Percentiles rank a stretch among this genome's conserved stretches.
Evolutionary conservation across 2,113 vertebrate species (phyloP).

Genomic region (Clinocottus analis): DNA sequence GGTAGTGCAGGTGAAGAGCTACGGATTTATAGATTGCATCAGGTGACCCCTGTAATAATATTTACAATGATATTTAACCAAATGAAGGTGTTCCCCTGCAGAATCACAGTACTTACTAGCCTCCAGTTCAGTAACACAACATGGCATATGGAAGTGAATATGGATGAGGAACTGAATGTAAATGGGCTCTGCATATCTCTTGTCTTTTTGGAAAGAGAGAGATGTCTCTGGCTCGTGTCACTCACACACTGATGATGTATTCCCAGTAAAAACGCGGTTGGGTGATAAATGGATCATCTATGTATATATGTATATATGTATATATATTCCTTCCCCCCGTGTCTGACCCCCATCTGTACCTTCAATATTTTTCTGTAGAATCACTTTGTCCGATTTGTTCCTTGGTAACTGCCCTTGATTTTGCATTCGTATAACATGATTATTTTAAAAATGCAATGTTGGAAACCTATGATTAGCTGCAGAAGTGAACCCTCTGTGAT

Average conservation of each 20-base stretch:
- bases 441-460: neutral
- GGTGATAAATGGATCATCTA: neutral
- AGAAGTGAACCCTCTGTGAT: neutral
- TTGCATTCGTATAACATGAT: neutral
- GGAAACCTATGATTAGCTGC: neutral
- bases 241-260: slow-evolving; percentile 18
- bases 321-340: no score
- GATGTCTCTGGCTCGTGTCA: slow-evolving; percentile 7
- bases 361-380: no score
- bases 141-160: slow-evolving; percentile 19
- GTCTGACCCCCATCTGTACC: no score
- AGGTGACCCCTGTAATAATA: neutral
- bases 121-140: neutral
- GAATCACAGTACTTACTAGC: neutral
- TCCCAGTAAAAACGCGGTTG: neutral
- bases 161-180: slow-evolving; percentile 5
- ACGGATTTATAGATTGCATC: neutral
- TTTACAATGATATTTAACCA: neutral
- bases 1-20: neutral
- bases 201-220: neutral
- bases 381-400: neutral
- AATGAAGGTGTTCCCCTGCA: neutral
- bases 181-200: neutral
- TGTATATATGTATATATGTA: no score
- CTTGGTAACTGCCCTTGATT: neutral